Evolutionary conservation across 2,888 invertebrate genomes (phyloP), one percentile per base, ranked within the genome.

Genomic region (Tetheella fluctuosa): DNA sequence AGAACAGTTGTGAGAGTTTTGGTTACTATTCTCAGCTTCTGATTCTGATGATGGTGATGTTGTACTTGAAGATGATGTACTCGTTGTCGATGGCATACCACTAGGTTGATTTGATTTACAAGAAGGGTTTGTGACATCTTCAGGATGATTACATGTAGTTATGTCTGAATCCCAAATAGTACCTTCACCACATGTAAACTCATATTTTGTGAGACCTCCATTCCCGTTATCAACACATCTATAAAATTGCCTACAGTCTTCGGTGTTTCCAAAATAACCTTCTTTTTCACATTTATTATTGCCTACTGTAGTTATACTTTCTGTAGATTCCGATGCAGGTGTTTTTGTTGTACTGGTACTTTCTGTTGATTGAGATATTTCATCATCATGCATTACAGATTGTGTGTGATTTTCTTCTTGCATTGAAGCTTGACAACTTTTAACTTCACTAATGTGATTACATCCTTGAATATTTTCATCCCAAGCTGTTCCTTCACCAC

Each of bases 121-220:
- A 17, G 90, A 85, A 15, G 86, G 85, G 63, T 86, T 85, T 52
- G 67, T 66, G 23, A 93, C 92, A 68, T 91, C 88, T 72, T 83
- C 79, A 57, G 92, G 91, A 76, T 92, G 90, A 76, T 93, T 93
- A 72, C 93, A 93, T 37, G 84, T 82, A 52, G 75, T 80, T 54
- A 94, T 79, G 54, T 92, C 91, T 76, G 94, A 94, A 81, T 95
- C 96, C 95, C 96, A 96, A n/a, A 94, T 95, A 0, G 96, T 96
- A 37, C 95, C 96, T 56, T 95, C 94, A 0, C 94, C 95, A 74
- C 96, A 96, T 39, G 85, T 87, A 71, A 95, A 96, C 17, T 95
- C 94, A 71, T 95, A 95, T 80, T 94, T 94, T 2, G 88, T 93
- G 58, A 88, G 95, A 20, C 94, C 93, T 17, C 94, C 94, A 62